These are phyloP conservation scores for Muscicapa comitata DNA, from an alignment of 2,797 vertebrate genomes.

Conservation along the genomic window DNA sequence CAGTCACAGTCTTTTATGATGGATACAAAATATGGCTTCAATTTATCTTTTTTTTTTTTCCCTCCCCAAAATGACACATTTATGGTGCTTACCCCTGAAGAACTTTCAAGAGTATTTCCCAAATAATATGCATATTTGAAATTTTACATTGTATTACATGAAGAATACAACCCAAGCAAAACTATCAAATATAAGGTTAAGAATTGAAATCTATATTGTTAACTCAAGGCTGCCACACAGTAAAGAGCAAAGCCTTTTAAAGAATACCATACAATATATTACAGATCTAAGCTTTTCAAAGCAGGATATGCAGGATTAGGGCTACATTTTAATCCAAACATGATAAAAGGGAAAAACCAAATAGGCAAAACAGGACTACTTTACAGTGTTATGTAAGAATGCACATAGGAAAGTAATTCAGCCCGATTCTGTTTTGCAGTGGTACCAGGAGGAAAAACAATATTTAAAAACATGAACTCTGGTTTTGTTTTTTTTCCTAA, in stretches of 20 bases:
- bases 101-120: not conserved
- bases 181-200: not conserved
- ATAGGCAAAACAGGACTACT: not conserved
- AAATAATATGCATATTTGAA: not conserved
- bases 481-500: not conserved
- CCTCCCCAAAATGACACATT: not conserved
- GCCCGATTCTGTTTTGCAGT: not conserved
- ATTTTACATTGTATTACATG: not conserved
- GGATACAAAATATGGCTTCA: not conserved
- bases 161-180: not conserved
- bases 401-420: not conserved
- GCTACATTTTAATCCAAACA: constrained; percentile 34
- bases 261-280: not conserved
- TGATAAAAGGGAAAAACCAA: not conserved
- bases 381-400: constrained; percentile 20
- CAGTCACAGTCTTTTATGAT: not conserved
- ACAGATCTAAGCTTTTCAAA: constrained; percentile 31
- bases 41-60: not conserved
- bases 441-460: not conserved
- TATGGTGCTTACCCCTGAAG: not conserved
- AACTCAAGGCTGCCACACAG: not conserved
- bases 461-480: not conserved
- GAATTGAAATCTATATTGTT: not conserved
- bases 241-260: not conserved
- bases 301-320: constrained; percentile 50